Percentiles rank a stretch among this genome's conserved stretches.
Evolutionary conservation across 92 coral and sea anemone species (phyloP).

Genomic region (Porites cylindrica): DNA sequence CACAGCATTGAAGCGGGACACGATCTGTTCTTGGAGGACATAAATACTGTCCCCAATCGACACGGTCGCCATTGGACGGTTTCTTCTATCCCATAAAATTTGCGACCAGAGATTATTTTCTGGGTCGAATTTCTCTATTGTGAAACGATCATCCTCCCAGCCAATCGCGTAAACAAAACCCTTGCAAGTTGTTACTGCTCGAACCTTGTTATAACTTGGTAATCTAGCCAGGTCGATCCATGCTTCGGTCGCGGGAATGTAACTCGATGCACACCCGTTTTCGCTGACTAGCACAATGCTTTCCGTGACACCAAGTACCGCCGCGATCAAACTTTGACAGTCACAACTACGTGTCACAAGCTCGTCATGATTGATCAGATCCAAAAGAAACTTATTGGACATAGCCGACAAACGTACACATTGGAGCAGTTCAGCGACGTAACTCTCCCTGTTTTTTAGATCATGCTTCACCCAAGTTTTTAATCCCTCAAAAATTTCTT

Average conservation of each 20-base stretch:
- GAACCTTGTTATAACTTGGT: slow-evolving; percentile 24
- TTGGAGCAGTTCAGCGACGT: slow-evolving; percentile 22
- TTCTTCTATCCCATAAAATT: not conserved
- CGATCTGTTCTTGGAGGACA: slow-evolving; percentile 7
- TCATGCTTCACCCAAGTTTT: slow-evolving; percentile 30
- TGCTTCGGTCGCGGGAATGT: slow-evolving; percentile 5
- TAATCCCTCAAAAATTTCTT: slow-evolving; percentile 36
- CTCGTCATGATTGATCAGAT: slow-evolving; percentile 34
- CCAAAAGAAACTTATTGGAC: slow-evolving; percentile 12
- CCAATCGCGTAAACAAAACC: slow-evolving; percentile 26
- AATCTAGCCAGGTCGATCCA: slow-evolving; percentile 42
- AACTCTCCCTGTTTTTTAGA: slow-evolving; percentile 1
- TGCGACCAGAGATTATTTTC: slow-evolving; percentile 15
- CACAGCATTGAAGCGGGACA: not conserved
- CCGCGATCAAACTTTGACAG: slow-evolving; percentile 23
- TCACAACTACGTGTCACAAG: slow-evolving; percentile 33
- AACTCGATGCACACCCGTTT: slow-evolving; percentile 28
- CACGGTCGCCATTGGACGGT: slow-evolving; percentile 34
- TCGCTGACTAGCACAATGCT: slow-evolving; percentile 37
- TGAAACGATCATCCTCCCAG: slow-evolving; percentile 42
- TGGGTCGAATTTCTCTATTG: slow-evolving; percentile 34
- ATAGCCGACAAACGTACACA: slow-evolving; percentile 38
- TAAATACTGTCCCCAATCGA: slow-evolving; percentile 4
- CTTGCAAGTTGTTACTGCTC: slow-evolving; percentile 33
- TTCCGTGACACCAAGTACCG: slow-evolving; percentile 50